phyloP scores from a whole-genome alignment of 2,113 vertebrate species.

The Fulica atra region DNA sequence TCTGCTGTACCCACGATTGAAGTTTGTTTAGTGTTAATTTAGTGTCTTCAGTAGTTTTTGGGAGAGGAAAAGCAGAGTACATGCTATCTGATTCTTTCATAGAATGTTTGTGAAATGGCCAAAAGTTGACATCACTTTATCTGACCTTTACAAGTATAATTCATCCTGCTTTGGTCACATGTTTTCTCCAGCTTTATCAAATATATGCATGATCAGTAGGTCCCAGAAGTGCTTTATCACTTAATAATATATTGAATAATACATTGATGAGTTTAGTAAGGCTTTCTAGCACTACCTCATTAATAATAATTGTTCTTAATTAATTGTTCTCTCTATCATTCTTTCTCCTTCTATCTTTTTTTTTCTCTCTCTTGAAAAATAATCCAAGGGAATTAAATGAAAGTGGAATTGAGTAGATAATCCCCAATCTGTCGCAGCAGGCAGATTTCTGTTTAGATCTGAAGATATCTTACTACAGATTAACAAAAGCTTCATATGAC shows the following conservation, averaged over 20 bases:
- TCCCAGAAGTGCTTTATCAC: not conserved
- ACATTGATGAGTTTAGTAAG: not conserved
- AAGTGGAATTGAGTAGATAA: conserved; percentile 54
- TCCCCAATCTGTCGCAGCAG: conserved; percentile 47
- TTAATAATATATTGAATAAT: not conserved
- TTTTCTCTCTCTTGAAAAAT: conserved; percentile 13
- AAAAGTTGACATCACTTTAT: not conserved
- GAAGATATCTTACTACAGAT: conserved; percentile 40
- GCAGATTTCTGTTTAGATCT: conserved; percentile 49
- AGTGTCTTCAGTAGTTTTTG: not conserved
- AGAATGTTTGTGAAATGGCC: not conserved
- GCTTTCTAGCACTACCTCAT: not conserved
- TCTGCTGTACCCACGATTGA: not conserved
- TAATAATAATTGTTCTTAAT: not conserved
- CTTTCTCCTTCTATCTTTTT: not conserved
- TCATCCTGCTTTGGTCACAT: not conserved
- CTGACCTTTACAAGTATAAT: not conserved
- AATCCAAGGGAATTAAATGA: conserved; percentile 20
- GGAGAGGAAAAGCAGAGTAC: not conserved
- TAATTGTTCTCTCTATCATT: not conserved
- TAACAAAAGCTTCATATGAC: conserved; percentile 55
- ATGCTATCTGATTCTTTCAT: not conserved
- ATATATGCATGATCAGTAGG: not conserved
- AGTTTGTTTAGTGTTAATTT: not conserved
- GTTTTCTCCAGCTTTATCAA: not conserved